These are phyloP conservation scores for Parauchenoglanis ngamensis DNA, from an alignment of 2,797 vertebrate species.

Conservation along the genomic window DNA sequence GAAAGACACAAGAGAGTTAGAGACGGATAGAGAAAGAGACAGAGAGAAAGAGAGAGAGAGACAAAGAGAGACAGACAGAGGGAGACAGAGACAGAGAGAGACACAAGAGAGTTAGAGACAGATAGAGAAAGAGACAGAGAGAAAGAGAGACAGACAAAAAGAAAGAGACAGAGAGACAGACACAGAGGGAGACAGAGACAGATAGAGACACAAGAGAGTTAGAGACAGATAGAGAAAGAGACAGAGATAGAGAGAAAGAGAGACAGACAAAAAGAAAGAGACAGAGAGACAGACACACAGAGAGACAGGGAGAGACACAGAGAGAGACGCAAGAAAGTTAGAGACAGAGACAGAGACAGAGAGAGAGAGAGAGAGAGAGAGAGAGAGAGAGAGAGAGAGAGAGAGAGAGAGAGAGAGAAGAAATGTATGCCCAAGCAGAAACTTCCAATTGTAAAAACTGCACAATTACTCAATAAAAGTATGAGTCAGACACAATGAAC, in stretches of 20 bases:
- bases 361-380: constrained; percentile 55
- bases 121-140: no score
- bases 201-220: no score
- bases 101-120: no score
- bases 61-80: no score
- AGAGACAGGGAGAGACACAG: constrained; percentile 51
- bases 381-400: constrained; percentile 53
- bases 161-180: no score
- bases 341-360: background rate
- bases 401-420: constrained; percentile 41
- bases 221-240: background rate
- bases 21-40: no score
- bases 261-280: background rate
- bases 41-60: no score
- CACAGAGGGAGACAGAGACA: no score
- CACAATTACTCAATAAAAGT: constrained; percentile 73
- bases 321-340: background rate
- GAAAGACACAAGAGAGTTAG: no score
- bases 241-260: constrained; percentile 52
- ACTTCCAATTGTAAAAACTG: constrained; percentile 63
- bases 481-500: constrained; percentile 70
- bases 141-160: no score
- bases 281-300: background rate
- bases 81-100: no score
- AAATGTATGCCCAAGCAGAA: constrained; percentile 29